Percentiles rank a stretch among this genome's conserved stretches.
These are phyloP conservation scores for Verasper variegatus DNA, from an alignment of 2,113 vertebrate genomes.

Conservation along the genomic window DNA sequence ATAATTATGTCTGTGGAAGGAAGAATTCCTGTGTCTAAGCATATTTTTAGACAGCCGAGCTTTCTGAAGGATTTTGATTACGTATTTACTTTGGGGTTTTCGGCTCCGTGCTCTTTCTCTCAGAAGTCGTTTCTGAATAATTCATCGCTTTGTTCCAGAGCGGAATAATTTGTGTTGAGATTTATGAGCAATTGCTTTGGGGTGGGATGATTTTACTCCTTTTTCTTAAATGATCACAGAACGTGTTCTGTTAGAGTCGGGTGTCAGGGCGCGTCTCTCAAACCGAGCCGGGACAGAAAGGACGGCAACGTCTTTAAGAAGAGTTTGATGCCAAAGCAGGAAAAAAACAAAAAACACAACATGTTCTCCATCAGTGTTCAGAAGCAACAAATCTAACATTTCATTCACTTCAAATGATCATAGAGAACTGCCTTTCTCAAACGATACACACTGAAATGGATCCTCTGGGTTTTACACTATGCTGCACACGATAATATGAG, in stretches of 20 bases:
- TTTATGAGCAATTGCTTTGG: constrained; percentile 68
- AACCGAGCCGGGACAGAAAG: constrained; percentile 1
- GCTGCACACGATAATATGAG: too few relatives aligned
- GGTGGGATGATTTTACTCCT: constrained; percentile 52
- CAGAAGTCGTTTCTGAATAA: constrained; percentile 74
- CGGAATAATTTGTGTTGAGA: constrained; percentile 75
- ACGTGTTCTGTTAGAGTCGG: constrained; percentile 48
- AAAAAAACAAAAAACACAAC: not conserved
- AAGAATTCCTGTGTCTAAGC: constrained; percentile 81
- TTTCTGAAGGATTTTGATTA: constrained; percentile 74
- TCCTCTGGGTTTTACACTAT: not conserved
- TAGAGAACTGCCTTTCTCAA: not conserved
- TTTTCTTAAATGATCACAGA: constrained; percentile 54
- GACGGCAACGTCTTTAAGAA: constrained; percentile 9
- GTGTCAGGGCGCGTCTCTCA: constrained; percentile 36
- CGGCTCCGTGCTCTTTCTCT: constrained; percentile 58
- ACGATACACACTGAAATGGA: not conserved
- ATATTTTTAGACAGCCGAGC: constrained; percentile 76
- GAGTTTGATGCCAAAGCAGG: constrained; percentile 22
- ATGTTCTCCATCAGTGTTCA: not conserved
- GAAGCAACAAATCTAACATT: constrained; percentile 1
- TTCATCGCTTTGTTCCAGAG: constrained; percentile 76
- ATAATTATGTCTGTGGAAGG: constrained; percentile 80
- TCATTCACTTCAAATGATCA: constrained; percentile 20
- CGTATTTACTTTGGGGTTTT: constrained; percentile 74